Evolutionary conservation across 2,888 invertebrate genomes (phyloP).

Genomic region (Ramazzottius varieornatus): DNA sequence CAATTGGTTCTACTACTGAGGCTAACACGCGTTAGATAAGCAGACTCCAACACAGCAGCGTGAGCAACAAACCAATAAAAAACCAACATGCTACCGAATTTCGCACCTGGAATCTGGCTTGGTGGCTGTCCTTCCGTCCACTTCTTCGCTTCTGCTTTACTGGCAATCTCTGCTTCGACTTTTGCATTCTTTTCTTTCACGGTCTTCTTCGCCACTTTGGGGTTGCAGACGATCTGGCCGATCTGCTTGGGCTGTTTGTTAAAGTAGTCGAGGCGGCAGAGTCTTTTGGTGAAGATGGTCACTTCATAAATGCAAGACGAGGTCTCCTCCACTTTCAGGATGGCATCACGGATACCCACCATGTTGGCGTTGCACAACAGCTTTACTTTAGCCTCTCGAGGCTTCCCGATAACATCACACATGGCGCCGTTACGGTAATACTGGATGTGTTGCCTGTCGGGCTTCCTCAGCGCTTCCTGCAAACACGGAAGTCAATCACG

Average conservation of each 20-base stretch:
- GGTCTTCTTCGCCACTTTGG: too few relatives aligned
- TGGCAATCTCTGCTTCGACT: too few relatives aligned
- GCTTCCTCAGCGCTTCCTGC: not conserved
- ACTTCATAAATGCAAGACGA: not conserved
- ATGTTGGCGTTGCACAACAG: not conserved
- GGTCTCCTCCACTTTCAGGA: not conserved
- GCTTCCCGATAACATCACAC: not conserved
- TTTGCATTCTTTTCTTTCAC: too few relatives aligned
- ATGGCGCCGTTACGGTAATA: not conserved
- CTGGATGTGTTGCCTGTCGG: not conserved
- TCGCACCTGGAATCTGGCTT: too few relatives aligned
- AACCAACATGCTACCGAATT: too few relatives aligned
- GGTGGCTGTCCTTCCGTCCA: too few relatives aligned
- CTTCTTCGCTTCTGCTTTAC: too few relatives aligned
- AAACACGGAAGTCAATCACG: too few relatives aligned
- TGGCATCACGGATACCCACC: not conserved
- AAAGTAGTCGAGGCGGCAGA: not conserved
- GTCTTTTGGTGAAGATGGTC: not conserved
- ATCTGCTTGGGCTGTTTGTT: not conserved
- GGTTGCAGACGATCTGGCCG: not conserved
- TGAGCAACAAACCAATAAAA: too few relatives aligned
- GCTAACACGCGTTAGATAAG: too few relatives aligned
- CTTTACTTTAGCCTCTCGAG: not conserved
- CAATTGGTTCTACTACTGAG: too few relatives aligned
- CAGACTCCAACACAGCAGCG: too few relatives aligned